phyloP scores from a whole-genome alignment of 2,888 invertebrate genomes.

The Habroteleia sp. region DNA sequence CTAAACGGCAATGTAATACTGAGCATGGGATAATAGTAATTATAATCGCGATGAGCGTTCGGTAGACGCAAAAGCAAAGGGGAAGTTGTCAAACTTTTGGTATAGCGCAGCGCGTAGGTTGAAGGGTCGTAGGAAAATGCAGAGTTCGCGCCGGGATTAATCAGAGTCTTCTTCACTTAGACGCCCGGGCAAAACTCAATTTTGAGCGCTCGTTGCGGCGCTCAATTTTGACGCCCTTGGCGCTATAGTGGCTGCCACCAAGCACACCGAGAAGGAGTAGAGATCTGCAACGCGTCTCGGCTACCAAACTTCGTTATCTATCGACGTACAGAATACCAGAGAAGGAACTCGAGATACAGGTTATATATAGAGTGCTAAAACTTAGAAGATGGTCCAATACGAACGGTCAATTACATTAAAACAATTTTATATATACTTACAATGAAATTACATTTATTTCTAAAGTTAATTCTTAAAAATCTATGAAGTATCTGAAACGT shows the following conservation, averaged over 20 bases:
- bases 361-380: too few species aligned
- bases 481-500: too few species aligned
- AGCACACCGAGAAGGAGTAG: conserved; percentile 50
- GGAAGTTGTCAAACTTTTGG: conserved; percentile 52
- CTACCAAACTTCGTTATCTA: conserved; percentile 76
- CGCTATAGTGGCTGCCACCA: conserved; percentile 69
- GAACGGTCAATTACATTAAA: too few species aligned
- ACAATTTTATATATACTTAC: too few species aligned
- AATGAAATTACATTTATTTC: too few species aligned
- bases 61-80: conserved; percentile 16
- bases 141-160: conserved; percentile 74
- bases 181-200: conserved; percentile 79
- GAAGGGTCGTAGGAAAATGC: conserved; percentile 70
- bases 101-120: conserved; percentile 22
- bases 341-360: too few species aligned
- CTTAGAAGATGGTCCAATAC: too few species aligned
- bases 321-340: conserved; percentile 67
- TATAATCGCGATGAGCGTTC: conserved; percentile 44
- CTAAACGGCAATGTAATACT: conserved; percentile 2
- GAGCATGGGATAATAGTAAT: conserved; percentile 45
- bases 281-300: conserved; percentile 48
- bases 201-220: conserved; percentile 75
- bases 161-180: conserved; percentile 79
- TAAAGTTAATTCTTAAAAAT: too few species aligned
- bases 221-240: conserved; percentile 79